Evolutionary conservation across 2,797 vertebrate genomes (phyloP), one percentile per base, ranked within the genome.

Genomic region (Miichthys miiuy): DNA sequence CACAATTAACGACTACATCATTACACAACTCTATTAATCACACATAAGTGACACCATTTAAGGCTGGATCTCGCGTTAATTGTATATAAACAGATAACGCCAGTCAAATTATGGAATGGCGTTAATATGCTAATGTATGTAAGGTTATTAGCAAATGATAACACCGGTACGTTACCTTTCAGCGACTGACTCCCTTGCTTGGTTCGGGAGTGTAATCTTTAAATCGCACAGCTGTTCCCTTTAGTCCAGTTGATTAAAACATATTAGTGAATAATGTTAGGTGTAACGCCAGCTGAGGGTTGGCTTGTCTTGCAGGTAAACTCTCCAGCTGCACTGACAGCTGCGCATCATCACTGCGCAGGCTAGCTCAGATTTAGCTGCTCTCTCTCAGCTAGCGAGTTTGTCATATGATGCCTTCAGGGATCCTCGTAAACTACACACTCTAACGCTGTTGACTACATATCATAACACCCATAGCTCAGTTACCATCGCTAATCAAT

Each of bases 121-220:
- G 52, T 66, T 47, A 70, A 79, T 23, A 41, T 51, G 57, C 65
- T 27, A 12, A 66, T 48, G 46, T 34, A 73, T 50, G 30, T 17
- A 42, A 6, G 3, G 16, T 34, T 21, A 61, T 46, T 14, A 75
- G n/a, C 58, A 65, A 68, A 76, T 34, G 0, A 68, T 38, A 48
- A 69, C 47, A 77, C 25, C 9, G 6, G 0, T 41, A 65, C 72
- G 38, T 75, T 90, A 91, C 90, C 90, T 92, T 63, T 71, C 16
- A 7, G 55, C 20, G 77, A 57, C 21, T 25, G 7, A 5, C 57
- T 81, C 34, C 51, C 34, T 50, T 30, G 21, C 42, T 75, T 62
- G 18, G 62, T 21, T 46, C 46, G 4, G 16, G 27, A 63, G 50
- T 3, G 25, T 3, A 21, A 13, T 27, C n/a, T 38, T 71, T 1